Conservation (phyloP, 1,140 invertebrate species). For the Pachyrhynchus sulphureomaculatus region DNA sequence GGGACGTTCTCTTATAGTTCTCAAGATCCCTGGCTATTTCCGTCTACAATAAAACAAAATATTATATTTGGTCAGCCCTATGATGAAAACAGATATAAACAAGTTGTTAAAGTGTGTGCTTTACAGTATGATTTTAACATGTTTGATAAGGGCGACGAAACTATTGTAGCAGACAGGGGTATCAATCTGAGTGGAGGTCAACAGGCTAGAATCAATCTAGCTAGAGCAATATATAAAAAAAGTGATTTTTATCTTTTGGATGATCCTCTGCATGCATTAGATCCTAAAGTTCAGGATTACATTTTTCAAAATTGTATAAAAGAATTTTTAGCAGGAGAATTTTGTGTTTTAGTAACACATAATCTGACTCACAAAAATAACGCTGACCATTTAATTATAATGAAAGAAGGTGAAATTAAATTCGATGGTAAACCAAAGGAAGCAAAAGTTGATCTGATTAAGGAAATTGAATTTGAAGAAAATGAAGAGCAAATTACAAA, state of each 20-base stretch:
- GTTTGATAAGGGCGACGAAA: conserved; percentile 64
- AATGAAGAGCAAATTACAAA: conserved; percentile 2
- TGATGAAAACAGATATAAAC: conserved; percentile 41
- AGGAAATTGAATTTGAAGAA: conserved; percentile 29
- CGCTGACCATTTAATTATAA: conserved; percentile 32
- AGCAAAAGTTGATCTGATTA: conserved; percentile 22
- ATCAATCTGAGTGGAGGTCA: conserved; percentile 82
- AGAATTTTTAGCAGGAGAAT: conserved; percentile 69
- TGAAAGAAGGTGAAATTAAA: conserved; percentile 29
- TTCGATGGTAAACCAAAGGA: conserved; percentile 29
- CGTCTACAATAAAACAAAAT: conserved; percentile 62
- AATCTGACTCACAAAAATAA: conserved; percentile 53
- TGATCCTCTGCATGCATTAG: conserved; percentile 81
- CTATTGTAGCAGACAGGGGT: conserved; percentile 80
- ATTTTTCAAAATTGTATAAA: conserved; percentile 74
- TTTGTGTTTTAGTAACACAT: conserved; percentile 75
- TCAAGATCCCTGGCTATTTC: conserved; percentile 78
- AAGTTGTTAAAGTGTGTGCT: conserved; percentile 34
- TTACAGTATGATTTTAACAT: conserved; percentile 36
- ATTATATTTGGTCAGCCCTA: conserved; percentile 62
- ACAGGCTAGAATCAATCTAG: conserved; percentile 85
- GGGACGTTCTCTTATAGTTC: conserved; percentile 78
- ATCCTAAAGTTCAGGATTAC: conserved; percentile 77
- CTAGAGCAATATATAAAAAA: conserved; percentile 77
- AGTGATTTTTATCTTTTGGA: conserved; percentile 79